Base-by-base conservation (phyloP, 2,888 invertebrate species). In the Cordilura impudica region DNA sequence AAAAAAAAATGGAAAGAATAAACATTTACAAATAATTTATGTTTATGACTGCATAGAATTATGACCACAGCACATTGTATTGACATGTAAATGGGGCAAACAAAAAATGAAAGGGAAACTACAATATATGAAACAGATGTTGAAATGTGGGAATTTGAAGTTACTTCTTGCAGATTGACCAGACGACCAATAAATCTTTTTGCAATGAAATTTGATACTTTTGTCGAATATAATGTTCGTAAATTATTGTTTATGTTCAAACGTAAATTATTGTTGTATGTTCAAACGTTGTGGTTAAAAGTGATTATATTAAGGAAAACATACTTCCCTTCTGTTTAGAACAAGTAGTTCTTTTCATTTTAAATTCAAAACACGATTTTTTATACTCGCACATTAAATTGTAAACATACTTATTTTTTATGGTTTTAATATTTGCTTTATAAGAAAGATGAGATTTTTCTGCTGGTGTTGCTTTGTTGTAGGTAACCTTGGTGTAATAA, bases 401-500 rank as follows among this genome's bases (percentile, higher is more conserved):
- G n/a, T n/a, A n/a, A n/a, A n/a, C n/a, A n/a, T n/a, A n/a, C n/a
- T n/a, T n/a, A n/a, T n/a, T 61, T 61, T 60, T 61, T 47, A 61
- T 61, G 47, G 47, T 47, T 61, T 61, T 47, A 26, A 47, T 61
- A 61, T 26, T 61, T 61, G 5, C 19, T 16, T 2, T 12, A 61
- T 51, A 6, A 1, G 19, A 1, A 4, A 45, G 47, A 16, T 21
- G 14, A 23, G 61, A 45, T 47, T 61, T 16, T 16, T 56, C 35
- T 8, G 61, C 2, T 43, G n/a, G n/a, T 60, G 14, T 53, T 8
- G 29, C 14, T 45, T 45, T 67, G 31, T 29, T 69, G 56, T 63
- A 39, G 67, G 77, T 72, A 66, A 77, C 67, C 77, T 63, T 72
- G 61, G 61, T 61, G 72, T 72, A 43, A 67, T 63, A 63, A 63